A percentile compares a stretch with the other conserved stretches of the same genome.
These are phyloP conservation scores for Murina feae DNA, from an alignment of 2,113 vertebrate species.

Conservation along the genomic window DNA sequence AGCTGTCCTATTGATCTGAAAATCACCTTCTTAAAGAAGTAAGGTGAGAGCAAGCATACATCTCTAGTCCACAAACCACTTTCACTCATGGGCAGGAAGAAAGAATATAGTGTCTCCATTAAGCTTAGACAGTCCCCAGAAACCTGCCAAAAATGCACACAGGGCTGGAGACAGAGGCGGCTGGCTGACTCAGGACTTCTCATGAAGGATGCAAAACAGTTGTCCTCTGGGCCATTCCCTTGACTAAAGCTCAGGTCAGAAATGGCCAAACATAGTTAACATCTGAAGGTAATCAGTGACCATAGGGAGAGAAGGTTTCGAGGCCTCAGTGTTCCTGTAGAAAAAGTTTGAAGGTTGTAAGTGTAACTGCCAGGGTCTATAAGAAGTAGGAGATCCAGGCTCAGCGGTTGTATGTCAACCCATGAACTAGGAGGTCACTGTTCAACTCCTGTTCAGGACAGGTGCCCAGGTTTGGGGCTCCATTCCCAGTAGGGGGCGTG, in stretches of 20 bases:
- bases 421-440: too few species aligned
- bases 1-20: background rate
- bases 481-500: too few species aligned
- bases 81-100: conserved; percentile 40
- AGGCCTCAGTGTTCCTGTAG: background rate
- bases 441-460: too few species aligned
- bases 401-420: too few species aligned
- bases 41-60: background rate
- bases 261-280: background rate
- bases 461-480: too few species aligned
- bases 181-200: background rate
- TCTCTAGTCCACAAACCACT: background rate
- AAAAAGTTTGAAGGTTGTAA: background rate
- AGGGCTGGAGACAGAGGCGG: background rate
- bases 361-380: background rate
- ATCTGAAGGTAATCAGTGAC: background rate
- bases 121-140: background rate
- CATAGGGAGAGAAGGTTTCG: background rate
- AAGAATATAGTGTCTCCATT: background rate
- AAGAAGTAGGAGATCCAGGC: too few species aligned
- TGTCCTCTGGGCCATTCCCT: background rate
- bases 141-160: background rate
- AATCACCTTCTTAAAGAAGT: conserved; percentile 39
- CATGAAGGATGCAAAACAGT: background rate
- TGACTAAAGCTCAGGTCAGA: background rate